A percentile compares a stretch with the other conserved stretches of the same genome.
Conservation (phyloP, 1,140 invertebrate species). For the Drosophila ficusphila region DNA sequence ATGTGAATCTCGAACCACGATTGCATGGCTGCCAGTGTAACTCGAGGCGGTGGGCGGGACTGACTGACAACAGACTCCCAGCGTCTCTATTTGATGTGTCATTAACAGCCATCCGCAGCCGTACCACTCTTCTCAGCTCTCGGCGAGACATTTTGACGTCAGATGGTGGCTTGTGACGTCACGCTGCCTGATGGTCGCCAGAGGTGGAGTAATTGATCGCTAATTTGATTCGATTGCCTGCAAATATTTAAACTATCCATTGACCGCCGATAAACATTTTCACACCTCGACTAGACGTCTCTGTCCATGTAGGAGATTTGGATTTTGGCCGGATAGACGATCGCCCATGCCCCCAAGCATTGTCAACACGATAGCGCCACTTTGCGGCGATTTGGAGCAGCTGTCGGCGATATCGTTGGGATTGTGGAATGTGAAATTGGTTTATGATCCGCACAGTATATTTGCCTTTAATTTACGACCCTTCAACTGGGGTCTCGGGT, state of each 20-base stretch:
- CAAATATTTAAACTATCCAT: constrained; percentile 58
- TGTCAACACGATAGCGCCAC: background rate
- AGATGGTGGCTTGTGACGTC: constrained; percentile 50
- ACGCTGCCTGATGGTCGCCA: background rate
- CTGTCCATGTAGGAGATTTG: background rate
- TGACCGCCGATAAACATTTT: constrained; percentile 53
- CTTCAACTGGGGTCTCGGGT: constrained; percentile 25
- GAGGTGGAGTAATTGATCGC: constrained; percentile 32
- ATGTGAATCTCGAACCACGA: background rate
- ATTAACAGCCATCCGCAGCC: background rate
- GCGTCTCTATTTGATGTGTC: constrained; percentile 13
- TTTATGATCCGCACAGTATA: constrained; percentile 26
- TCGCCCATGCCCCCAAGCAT: background rate
- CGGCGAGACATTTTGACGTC: constrained; percentile 35
- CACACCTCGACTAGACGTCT: constrained; percentile 41
- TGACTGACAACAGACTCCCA: background rate
- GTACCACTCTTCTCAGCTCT: constrained; percentile 14
- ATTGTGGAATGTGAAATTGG: constrained; percentile 22
- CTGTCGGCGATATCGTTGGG: constrained; percentile 19
- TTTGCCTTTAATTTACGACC: constrained; percentile 37
- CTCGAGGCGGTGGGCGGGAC: constrained; percentile 6
- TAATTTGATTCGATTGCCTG: constrained; percentile 61
- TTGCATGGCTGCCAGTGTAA: constrained; percentile 10
- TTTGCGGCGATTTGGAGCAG: background rate
- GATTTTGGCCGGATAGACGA: background rate